phyloP scores from a whole-genome alignment of 2,888 invertebrate species.

The Pachliopta kotzebuea region DNA sequence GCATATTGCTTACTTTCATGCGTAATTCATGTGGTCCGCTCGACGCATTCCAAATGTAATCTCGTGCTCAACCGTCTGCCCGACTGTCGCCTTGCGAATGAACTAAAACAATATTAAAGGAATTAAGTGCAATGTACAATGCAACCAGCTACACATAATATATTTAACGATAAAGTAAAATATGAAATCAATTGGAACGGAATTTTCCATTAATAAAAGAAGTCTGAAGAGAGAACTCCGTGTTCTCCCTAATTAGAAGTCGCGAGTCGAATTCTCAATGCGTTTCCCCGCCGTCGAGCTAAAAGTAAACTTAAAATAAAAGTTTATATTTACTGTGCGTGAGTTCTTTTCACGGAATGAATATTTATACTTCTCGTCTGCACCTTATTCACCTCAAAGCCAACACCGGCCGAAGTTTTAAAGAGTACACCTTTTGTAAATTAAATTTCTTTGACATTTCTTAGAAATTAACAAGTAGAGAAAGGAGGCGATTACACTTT shows the following conservation, averaged over 20 bases:
- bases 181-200: slow-evolving; percentile 69
- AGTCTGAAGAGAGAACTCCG: slow-evolving; percentile 57
- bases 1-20: slow-evolving; percentile 62
- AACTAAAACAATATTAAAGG: slow-evolving; percentile 29
- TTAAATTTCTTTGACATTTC: slow-evolving; percentile 57
- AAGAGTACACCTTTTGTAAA: slow-evolving; percentile 57
- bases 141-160: slow-evolving; percentile 33
- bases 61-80: slow-evolving; percentile 47
- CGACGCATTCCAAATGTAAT: slow-evolving; percentile 75
- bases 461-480: slow-evolving; percentile 47
- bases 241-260: slow-evolving; percentile 75
- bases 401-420: slow-evolving; percentile 55
- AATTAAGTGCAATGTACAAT: slow-evolving; percentile 33
- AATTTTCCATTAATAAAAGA: slow-evolving; percentile 72
- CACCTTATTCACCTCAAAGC: slow-evolving; percentile 68
- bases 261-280: slow-evolving; percentile 76
- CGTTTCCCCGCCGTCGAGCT: slow-evolving; percentile 54
- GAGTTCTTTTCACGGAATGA: slow-evolving; percentile 63
- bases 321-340: slow-evolving; percentile 78
- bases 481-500: slow-evolving; percentile 36
- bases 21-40: slow-evolving; percentile 64
- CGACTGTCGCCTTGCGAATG: slow-evolving; percentile 38
- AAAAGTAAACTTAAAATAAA: slow-evolving; percentile 71
- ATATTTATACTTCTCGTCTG: slow-evolving; percentile 72
- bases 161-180: slow-evolving; percentile 49